phyloP scores from a whole-genome alignment of 2,797 vertebrate genomes.

The Spea hammondii region DNA sequence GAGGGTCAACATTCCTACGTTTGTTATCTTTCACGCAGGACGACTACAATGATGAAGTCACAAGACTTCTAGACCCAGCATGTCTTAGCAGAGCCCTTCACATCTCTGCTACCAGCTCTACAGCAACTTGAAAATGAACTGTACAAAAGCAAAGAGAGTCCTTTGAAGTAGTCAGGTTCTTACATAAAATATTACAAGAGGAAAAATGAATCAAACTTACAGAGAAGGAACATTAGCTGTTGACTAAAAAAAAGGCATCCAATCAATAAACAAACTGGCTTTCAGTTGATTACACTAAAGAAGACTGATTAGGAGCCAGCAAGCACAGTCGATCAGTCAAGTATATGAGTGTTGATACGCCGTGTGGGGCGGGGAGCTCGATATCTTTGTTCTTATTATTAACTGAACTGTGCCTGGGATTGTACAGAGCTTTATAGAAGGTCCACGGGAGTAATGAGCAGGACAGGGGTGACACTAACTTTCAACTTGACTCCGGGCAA shows the following conservation, averaged over 20 bases:
- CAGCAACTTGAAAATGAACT: neutral
- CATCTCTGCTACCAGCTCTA: neutral
- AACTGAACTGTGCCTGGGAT: too few species aligned
- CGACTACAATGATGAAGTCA: neutral
- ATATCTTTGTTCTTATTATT: slow-evolving; percentile 16
- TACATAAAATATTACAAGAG: slow-evolving; percentile 20
- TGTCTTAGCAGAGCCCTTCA: neutral
- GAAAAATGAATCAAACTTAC: slow-evolving; percentile 32
- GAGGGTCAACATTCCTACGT: neutral
- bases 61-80: neutral
- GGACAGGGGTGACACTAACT: too few species aligned
- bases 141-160: slow-evolving; percentile 26
- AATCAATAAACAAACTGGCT: slow-evolving; percentile 49
- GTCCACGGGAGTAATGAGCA: too few species aligned
- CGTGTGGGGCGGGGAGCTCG: neutral
- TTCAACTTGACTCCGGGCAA: too few species aligned
- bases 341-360: slow-evolving; percentile 6
- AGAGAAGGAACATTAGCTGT: slow-evolving; percentile 43
- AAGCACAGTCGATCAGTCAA: slow-evolving; percentile 31
- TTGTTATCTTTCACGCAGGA: neutral
- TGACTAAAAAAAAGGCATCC: slow-evolving; percentile 22
- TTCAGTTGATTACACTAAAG: slow-evolving; percentile 50
- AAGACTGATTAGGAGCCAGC: slow-evolving; percentile 37
- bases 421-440: too few species aligned
- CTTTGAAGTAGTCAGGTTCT: slow-evolving; percentile 33